phyloP scores from a whole-genome alignment of 2,888 invertebrate species.

The Heliconius charithonia region DNA sequence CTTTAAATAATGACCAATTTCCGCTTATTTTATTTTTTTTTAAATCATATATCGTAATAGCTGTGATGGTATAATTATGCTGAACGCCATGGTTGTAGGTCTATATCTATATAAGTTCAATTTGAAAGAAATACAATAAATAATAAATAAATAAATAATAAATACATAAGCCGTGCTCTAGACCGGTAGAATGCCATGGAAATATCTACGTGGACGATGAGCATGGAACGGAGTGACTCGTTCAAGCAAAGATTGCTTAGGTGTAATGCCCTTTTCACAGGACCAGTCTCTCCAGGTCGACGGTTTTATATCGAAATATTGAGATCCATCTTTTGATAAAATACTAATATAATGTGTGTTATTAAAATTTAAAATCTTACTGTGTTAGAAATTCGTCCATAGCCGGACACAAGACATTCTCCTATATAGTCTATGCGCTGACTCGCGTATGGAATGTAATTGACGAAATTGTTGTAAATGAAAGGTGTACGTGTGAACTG shows the following conservation, averaged over 20 bases:
- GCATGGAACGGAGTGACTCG: too few species aligned
- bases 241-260: too few species aligned
- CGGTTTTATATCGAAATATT: background rate
- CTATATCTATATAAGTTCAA: background rate
- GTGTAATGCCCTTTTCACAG: too few species aligned
- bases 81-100: too few species aligned
- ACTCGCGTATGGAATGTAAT: constrained; percentile 56
- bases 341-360: too few species aligned
- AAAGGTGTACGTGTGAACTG: constrained; percentile 54
- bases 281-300: too few species aligned
- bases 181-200: background rate
- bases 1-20: background rate
- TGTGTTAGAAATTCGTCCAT: constrained; percentile 52
- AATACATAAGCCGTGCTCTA: background rate
- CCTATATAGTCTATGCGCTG: constrained; percentile 55
- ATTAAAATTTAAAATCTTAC: constrained; percentile 27
- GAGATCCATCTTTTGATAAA: too few species aligned
- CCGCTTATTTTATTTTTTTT: background rate
- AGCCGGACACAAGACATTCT: constrained; percentile 64
- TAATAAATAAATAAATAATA: too few species aligned
- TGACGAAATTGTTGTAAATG: constrained; percentile 53
- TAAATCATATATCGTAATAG: background rate
- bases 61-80: too few species aligned
- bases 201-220: background rate
- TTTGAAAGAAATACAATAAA: too few species aligned